A percentile compares a stretch with the other conserved stretches of the same genome.
Conservation (phyloP, 92 coral and sea anemone genomes). For the Epizoanthus stellaris region DNA sequence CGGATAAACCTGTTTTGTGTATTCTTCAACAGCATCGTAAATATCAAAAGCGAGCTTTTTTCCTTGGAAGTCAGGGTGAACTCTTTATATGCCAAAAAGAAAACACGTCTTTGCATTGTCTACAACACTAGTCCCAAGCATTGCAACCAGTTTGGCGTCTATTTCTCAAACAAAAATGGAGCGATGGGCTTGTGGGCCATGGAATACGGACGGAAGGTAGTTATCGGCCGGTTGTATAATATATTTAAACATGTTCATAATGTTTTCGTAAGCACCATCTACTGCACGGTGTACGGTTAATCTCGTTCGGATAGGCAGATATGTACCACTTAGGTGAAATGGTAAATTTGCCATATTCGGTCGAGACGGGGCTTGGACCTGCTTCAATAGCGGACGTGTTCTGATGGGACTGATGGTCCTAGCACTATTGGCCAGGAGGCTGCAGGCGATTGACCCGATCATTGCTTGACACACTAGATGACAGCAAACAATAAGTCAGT, state of each 20-base stretch:
- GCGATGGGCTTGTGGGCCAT: background rate
- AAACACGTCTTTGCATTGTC: background rate
- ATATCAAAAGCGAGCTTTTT: background rate
- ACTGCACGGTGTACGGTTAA: background rate
- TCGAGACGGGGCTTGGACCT: no score
- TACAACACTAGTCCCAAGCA: background rate
- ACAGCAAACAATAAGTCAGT: no score
- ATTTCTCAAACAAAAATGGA: background rate
- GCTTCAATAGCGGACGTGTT: no score
- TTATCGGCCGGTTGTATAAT: background rate
- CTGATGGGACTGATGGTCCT: no score
- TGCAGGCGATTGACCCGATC: no score
- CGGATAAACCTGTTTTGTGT: background rate
- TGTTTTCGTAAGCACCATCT: background rate
- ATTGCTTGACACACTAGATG: no score
- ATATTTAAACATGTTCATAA: background rate
- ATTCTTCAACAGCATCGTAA: background rate
- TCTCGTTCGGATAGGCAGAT: background rate
- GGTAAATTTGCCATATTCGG: no score
- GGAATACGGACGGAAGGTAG: background rate
- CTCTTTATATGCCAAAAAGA: background rate
- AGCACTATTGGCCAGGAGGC: no score
- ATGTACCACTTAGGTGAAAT: background rate
- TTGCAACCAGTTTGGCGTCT: background rate
- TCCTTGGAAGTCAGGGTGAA: slow-evolving; percentile 4